Evolutionary conservation across 2,797 vertebrate genomes (phyloP).

Genomic region (Lagocephalus sceleratus): DNA sequence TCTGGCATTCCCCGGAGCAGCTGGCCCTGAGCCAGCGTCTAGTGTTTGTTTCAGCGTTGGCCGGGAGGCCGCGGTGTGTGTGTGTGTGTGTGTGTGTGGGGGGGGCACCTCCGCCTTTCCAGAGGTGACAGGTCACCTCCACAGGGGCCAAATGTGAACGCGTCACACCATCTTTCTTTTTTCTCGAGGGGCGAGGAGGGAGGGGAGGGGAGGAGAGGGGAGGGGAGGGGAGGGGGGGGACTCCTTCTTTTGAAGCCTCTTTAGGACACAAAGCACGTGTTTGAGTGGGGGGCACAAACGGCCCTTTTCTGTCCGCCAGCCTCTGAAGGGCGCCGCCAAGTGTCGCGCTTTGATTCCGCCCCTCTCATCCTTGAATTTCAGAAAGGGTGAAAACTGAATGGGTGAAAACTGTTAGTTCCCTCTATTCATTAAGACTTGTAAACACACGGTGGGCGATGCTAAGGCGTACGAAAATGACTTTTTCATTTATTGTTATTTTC

Average conservation of each 20-base stretch:
- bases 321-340: too few relatives aligned
- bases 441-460: too few relatives aligned
- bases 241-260: conserved; percentile 8
- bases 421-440: too few relatives aligned
- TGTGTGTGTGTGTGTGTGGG: too few relatives aligned
- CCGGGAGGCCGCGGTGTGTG: conserved; percentile 24
- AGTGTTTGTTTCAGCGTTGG: background rate
- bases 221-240: too few relatives aligned
- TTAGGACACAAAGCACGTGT: conserved; percentile 15
- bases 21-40: conserved; percentile 27
- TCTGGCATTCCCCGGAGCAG: conserved; percentile 25
- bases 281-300: background rate
- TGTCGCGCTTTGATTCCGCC: background rate
- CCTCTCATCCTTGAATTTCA: background rate
- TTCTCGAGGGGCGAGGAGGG: too few relatives aligned
- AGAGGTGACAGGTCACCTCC: conserved; percentile 5
- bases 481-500: too few relatives aligned
- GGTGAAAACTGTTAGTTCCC: too few relatives aligned
- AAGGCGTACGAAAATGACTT: too few relatives aligned
- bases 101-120: background rate
- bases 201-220: too few relatives aligned
- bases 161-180: conserved; percentile 8
- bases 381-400: too few relatives aligned
- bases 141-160: conserved; percentile 24
- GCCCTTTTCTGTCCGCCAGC: conserved; percentile 5